Conservation (phyloP, 2,113 vertebrate genomes). For the Jaculus jaculus region DNA sequence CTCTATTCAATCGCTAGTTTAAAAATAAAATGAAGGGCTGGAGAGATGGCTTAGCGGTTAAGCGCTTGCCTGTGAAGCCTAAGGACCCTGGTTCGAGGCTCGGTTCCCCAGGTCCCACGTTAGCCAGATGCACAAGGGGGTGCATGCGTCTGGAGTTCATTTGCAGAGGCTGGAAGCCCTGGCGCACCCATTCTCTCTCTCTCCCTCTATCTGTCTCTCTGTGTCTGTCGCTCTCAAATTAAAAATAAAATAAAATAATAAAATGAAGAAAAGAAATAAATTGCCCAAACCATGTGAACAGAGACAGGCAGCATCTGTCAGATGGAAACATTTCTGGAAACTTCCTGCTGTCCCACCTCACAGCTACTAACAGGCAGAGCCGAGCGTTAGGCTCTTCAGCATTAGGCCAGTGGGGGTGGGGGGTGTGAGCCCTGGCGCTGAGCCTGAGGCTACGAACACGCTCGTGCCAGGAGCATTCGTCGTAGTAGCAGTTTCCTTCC, state of each 20-base stretch:
- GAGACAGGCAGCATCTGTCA: background rate
- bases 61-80: too few species aligned
- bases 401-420: rapidly evolving
- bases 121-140: too few species aligned
- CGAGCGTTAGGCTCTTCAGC: background rate
- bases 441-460: background rate
- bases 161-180: too few species aligned
- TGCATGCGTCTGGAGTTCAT: too few species aligned
- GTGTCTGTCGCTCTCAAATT: too few species aligned
- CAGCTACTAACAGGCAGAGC: background rate
- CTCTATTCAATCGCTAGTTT: background rate
- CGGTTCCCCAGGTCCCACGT: too few species aligned
- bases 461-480: rapidly evolving
- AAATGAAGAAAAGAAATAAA: background rate
- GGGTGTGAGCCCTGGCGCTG: rapidly evolving
- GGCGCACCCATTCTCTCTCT: too few species aligned
- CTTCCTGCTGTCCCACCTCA: background rate
- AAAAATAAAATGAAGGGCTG: too few species aligned
- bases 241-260: too few species aligned
- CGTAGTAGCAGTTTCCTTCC: background rate
- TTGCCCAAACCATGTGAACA: background rate
- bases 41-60: too few species aligned
- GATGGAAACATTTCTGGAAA: background rate
- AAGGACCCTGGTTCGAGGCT: too few species aligned
- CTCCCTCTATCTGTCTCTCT: too few species aligned